A percentile compares a stretch with the other conserved stretches of the same genome.
Evolutionary conservation across 2,797 vertebrate species (phyloP).

Genomic region (Balearica regulorum): DNA sequence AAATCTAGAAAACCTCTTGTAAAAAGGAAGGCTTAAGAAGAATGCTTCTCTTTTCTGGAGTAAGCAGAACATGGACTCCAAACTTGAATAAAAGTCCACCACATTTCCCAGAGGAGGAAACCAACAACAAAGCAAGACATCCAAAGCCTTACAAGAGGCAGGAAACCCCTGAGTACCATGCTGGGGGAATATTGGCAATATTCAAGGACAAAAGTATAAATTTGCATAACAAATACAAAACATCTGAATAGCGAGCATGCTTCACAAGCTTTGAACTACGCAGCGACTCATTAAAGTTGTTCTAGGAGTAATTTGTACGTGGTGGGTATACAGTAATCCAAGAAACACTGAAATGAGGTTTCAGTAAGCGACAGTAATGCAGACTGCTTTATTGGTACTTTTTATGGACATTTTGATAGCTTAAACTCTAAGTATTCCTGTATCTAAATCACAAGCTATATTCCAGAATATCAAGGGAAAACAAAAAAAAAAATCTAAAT

Average conservation of each 20-base stretch:
- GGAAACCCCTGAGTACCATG: not conserved
- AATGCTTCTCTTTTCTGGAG: not conserved
- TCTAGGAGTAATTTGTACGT: not conserved
- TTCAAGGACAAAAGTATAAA: not conserved
- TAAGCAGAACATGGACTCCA: not conserved
- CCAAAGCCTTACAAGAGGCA: not conserved
- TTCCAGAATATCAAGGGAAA: not conserved
- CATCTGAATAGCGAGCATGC: not conserved
- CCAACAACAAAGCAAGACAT: not conserved
- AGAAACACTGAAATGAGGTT: not conserved
- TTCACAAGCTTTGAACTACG: not conserved
- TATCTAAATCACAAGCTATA: not conserved
- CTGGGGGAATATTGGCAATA: not conserved
- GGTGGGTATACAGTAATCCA: not conserved
- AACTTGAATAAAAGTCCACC: not conserved
- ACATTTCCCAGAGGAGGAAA: constrained; percentile 15
- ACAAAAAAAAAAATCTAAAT: not conserved
- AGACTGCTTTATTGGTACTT: not conserved
- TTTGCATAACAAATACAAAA: not conserved
- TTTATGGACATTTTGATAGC: not conserved
- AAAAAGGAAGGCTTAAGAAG: not conserved
- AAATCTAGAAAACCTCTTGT: not conserved
- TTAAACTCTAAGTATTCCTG: not conserved
- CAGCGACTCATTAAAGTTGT: not conserved
- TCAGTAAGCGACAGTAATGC: not conserved